Evolutionary conservation across 1,140 invertebrate genomes (phyloP).

Genomic region (Macrostomum lignano): DNA sequence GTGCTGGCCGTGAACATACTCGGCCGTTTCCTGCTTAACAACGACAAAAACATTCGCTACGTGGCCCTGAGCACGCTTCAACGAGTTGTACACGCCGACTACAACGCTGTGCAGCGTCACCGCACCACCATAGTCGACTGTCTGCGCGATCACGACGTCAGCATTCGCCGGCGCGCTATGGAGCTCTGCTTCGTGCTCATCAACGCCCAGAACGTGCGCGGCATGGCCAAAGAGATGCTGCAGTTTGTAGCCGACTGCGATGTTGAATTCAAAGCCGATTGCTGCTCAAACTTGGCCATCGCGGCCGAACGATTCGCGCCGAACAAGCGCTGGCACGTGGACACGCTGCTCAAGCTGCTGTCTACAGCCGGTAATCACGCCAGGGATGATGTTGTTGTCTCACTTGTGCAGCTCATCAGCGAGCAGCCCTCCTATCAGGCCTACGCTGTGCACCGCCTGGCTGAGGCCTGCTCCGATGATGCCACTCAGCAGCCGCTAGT

Average conservation of each 20-base stretch:
- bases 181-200: constrained; percentile 89
- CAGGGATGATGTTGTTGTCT: constrained; percentile 77
- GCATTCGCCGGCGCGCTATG: constrained; percentile 48
- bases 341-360: constrained; percentile 75
- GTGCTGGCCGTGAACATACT: constrained; percentile 84
- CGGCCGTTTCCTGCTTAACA: constrained; percentile 83
- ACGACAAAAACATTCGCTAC: constrained; percentile 96
- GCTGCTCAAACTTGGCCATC: constrained; percentile 81
- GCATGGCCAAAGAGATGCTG: constrained; percentile 81
- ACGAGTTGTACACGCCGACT: constrained; percentile 78
- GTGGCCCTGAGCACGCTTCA: constrained; percentile 87
- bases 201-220: constrained; percentile 64
- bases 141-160: constrained; percentile 41
- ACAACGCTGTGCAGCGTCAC: constrained; percentile 86
- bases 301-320: constrained; percentile 76
- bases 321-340: constrained; percentile 78
- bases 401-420: constrained; percentile 72
- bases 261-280: constrained; percentile 84
- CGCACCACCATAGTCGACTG: constrained; percentile 89
- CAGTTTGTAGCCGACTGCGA: constrained; percentile 72
- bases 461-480: background rate
- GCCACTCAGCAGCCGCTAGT: constrained; percentile 2
- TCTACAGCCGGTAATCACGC: constrained; percentile 82
- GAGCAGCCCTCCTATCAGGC: constrained; percentile 49
- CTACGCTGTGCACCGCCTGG: constrained; percentile 55